phyloP scores from a whole-genome alignment of 1,140 invertebrate species.

The Onthophagus taurus region DNA sequence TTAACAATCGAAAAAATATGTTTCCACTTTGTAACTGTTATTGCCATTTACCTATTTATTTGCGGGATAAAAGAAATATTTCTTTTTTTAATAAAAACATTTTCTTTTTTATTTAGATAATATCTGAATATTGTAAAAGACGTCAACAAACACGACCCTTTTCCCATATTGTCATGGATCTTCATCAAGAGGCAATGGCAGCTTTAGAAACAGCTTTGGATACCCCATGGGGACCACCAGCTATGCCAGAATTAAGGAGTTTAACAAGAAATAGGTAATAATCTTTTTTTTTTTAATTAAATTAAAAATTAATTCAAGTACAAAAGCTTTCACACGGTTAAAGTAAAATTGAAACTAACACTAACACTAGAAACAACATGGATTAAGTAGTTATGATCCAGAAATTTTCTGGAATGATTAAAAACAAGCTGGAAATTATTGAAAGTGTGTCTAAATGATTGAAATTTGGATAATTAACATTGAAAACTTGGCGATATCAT shows the following conservation, averaged over 20 bases:
- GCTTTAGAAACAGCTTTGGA: slow-evolving; percentile 27
- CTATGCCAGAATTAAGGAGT: slow-evolving; percentile 32
- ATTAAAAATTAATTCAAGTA: no score
- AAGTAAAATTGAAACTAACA: no score
- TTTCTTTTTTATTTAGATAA: slow-evolving; percentile 40
- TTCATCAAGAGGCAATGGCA: slow-evolving; percentile 45
- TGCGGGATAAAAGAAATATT: background rate
- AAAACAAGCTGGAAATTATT: background rate
- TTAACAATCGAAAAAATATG: no score
- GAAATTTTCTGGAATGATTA: background rate
- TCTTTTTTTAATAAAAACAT: background rate
- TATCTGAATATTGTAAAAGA: slow-evolving; percentile 48
- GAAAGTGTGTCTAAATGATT: background rate
- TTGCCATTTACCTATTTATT: no score
- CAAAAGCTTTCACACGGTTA: no score
- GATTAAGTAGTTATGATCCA: no score
- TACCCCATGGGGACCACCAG: slow-evolving; percentile 32
- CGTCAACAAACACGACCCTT: slow-evolving; percentile 46
- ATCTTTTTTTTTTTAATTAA: no score
- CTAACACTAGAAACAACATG: no score
- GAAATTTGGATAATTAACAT: no score
- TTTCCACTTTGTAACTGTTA: no score
- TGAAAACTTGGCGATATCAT: no score
- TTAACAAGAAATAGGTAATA: slow-evolving; percentile 28
- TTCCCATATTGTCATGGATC: slow-evolving; percentile 52